Base-by-base conservation (phyloP, 2,113 vertebrate genomes). In the Tenebrosternarchus preto region DNA sequence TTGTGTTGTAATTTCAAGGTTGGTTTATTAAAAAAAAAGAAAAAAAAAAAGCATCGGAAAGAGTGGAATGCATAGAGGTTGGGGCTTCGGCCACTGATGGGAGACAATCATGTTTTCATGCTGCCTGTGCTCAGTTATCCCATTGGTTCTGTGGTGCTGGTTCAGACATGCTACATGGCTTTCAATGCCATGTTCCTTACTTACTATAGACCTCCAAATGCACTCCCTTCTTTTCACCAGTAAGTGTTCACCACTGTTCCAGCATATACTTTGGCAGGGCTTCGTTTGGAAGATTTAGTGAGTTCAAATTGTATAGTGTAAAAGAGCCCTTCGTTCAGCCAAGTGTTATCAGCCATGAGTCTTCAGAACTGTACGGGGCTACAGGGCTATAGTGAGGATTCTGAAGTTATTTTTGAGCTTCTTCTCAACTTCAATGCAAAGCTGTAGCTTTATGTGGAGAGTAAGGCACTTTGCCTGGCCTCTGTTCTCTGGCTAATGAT, bases 401-500 rank as follows among this genome's bases (percentile, higher is more conserved):
- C 12, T 19, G 19, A 50, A 60, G 19, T 16, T 27, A 56, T 20
- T 60, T 59, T 43, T 36, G 9, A n/a, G 19, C 11, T 36, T 56
- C 15, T 68, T 0, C 15, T 67, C n/a, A 29, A 29, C 16, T 66
- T 39, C 29, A 57, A 7, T 50, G 53, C 63, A 68, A 66, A 57
- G 12, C 4, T 50, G 12, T 70, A 22, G 59, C 5, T 60, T 69
- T 29, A 69, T 57, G 57, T 78, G 22, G 53, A 78, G 64, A 59
- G 53, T 19, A 24, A 69, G 33, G 31, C 31, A 25, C 4, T 69
- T 78, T 77, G 53, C 22, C 76, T 68, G 64, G 22, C 64, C 64
- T 22, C 29, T 70, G 31, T 70, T 70, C 36, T 78, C 9, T 20
- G 12, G 53, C 53, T 69, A 70, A 78, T 78, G 76, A 78, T 59